Conservation (phyloP, 2,797 vertebrate genomes). For the Schizothorax lantsangensis region DNA sequence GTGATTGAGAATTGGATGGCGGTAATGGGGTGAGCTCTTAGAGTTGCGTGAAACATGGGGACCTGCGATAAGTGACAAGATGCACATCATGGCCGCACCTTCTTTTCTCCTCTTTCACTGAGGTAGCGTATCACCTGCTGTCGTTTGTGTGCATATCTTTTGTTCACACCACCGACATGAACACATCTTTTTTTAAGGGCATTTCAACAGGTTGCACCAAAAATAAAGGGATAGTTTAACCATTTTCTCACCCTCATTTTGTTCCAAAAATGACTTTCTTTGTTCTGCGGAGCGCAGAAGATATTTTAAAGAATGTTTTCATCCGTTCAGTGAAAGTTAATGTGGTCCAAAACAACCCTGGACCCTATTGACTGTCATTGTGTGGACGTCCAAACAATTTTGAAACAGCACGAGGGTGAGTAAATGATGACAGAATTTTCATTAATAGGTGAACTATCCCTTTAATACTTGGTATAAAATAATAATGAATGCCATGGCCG, state of each 20-base stretch:
- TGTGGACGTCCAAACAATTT: not conserved
- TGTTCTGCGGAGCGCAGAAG: not conserved
- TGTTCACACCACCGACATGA: not conserved
- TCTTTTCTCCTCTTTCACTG: conserved; percentile 39
- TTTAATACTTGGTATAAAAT: conserved; percentile 54
- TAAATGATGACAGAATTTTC: conserved; percentile 5
- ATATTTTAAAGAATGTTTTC: not conserved
- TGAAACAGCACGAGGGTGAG: not conserved
- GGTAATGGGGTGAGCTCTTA: conserved; percentile 12
- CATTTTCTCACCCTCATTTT: not conserved
- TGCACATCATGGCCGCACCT: conserved; percentile 43
- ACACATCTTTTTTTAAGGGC: not conserved
- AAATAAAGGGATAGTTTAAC: not conserved
- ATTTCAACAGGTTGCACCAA: conserved; percentile 37
- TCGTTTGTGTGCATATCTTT: conserved; percentile 8
- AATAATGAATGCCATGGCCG: conserved; percentile 47
- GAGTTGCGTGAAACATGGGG: conserved; percentile 37
- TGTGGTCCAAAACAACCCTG: not conserved
- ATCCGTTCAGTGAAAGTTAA: not conserved
- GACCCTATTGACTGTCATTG: not conserved
- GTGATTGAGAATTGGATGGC: conserved; percentile 18
- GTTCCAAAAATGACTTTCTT: not conserved
- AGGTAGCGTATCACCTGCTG: conserved; percentile 33
- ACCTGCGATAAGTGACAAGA: conserved; percentile 18
- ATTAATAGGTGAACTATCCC: conserved; percentile 34